Evolutionary conservation across 2,888 invertebrate species (phyloP).

Genomic region (Caenorhabditis angaria): DNA sequence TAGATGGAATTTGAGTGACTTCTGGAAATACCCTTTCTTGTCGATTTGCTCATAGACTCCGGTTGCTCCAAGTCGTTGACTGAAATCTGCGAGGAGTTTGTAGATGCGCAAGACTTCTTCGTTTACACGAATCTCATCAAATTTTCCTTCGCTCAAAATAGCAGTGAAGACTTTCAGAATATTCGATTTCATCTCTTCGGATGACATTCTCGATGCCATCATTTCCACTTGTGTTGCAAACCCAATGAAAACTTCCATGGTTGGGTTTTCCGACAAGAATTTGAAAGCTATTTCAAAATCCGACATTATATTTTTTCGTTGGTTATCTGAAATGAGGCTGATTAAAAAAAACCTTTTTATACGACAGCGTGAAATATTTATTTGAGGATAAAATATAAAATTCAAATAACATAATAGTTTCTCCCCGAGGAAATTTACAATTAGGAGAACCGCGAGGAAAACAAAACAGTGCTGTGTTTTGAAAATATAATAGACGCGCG

Average conservation of each 20-base stretch:
- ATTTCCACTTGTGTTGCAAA: slow-evolving; percentile 12
- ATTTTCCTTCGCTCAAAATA: slow-evolving; percentile 9
- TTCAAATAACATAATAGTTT: too few species aligned
- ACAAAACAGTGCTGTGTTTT: too few species aligned
- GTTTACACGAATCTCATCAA: slow-evolving; percentile 12
- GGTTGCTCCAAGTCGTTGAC: slow-evolving; percentile 38
- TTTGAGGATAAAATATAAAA: too few species aligned
- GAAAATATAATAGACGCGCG: too few species aligned
- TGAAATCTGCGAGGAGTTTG: slow-evolving; percentile 47
- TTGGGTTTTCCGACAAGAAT: background rate
- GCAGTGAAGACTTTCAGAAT: slow-evolving; percentile 9
- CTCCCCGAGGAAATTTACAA: too few species aligned
- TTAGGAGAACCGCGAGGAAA: too few species aligned
- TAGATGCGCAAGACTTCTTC: slow-evolving; percentile 34
- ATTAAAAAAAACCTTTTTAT: too few species aligned
- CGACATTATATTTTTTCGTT: background rate
- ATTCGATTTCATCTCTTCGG: slow-evolving; percentile 14
- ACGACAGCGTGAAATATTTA: too few species aligned
- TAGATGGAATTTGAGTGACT: slow-evolving; percentile 44
- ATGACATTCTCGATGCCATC: slow-evolving; percentile 10
- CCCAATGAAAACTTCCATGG: background rate
- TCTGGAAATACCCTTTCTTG: slow-evolving; percentile 40
- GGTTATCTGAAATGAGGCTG: too few species aligned
- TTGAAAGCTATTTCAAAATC: background rate
- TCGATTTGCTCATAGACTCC: slow-evolving; percentile 53